These are phyloP conservation scores for Epinephelus moara DNA, from an alignment of 2,113 vertebrate species.

Conservation along the genomic window DNA sequence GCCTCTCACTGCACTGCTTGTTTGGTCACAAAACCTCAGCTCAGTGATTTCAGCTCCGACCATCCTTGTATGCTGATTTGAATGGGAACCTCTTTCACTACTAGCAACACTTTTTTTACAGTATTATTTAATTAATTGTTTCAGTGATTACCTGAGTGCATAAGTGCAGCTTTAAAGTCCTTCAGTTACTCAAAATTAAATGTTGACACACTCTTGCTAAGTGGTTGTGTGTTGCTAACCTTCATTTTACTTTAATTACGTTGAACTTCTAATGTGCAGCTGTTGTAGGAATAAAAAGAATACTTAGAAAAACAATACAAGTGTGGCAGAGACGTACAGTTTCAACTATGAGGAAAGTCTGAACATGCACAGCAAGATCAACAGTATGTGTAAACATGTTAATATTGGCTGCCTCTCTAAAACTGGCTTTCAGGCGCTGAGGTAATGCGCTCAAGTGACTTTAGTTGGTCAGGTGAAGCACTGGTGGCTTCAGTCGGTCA, in stretches of 20 bases:
- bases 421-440: neutral
- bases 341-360: neutral
- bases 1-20: too few relatives aligned
- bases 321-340: neutral
- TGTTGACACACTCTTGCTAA: neutral
- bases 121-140: too few relatives aligned
- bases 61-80: too few relatives aligned
- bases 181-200: neutral
- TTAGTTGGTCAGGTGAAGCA: slow-evolving; percentile 2
- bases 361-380: neutral
- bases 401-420: neutral
- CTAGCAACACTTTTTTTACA: too few relatives aligned
- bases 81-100: too few relatives aligned
- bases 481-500: slow-evolving; percentile 22
- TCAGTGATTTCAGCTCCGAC: too few relatives aligned
- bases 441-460: slow-evolving; percentile 26
- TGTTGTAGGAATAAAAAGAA: neutral
- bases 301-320: neutral
- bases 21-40: too few relatives aligned
- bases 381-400: neutral
- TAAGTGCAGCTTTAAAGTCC: neutral
- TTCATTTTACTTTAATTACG: neutral
- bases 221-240: neutral
- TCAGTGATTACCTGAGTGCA: too few relatives aligned
- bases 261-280: neutral